phyloP scores from a whole-genome alignment of 1,140 invertebrate genomes.

The Pseudomyrmex concolor region DNA sequence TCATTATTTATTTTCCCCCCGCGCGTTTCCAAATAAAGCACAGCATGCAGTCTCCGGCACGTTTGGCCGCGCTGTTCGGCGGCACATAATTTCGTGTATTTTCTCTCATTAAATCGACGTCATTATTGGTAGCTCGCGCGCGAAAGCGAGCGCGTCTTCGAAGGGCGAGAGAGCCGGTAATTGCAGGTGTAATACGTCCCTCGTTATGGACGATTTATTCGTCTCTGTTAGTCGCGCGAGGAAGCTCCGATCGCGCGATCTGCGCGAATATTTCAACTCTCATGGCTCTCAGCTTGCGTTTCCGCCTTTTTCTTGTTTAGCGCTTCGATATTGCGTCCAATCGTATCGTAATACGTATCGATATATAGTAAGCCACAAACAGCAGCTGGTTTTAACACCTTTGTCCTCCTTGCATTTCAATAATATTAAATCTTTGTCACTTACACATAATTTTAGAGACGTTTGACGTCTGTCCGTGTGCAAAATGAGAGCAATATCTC shows the following conservation, averaged over 20 bases:
- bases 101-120: conserved; percentile 67
- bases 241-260: conserved; percentile 60
- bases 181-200: conserved; percentile 61
- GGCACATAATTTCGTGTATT: conserved; percentile 56
- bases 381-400: conserved; percentile 40
- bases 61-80: not conserved
- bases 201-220: conserved; percentile 67
- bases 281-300: conserved; percentile 43
- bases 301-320: conserved; percentile 50
- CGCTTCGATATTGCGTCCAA: conserved; percentile 9
- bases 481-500: conserved; percentile 2
- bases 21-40: conserved; percentile 52
- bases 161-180: conserved; percentile 57
- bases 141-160: not conserved
- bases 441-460: not conserved
- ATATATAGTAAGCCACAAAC: not conserved
- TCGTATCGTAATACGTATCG: conserved; percentile 3
- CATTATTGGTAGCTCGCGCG: conserved; percentile 53
- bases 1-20: conserved; percentile 38
- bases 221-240: conserved; percentile 26
- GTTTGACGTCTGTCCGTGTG: not conserved
- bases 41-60: conserved; percentile 5
- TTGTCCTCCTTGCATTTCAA: not conserved
- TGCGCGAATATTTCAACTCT: conserved; percentile 50
- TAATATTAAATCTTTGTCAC: conserved; percentile 25